Conservation (phyloP, 2,113 vertebrate genomes). For the Gulo gulo region DNA sequence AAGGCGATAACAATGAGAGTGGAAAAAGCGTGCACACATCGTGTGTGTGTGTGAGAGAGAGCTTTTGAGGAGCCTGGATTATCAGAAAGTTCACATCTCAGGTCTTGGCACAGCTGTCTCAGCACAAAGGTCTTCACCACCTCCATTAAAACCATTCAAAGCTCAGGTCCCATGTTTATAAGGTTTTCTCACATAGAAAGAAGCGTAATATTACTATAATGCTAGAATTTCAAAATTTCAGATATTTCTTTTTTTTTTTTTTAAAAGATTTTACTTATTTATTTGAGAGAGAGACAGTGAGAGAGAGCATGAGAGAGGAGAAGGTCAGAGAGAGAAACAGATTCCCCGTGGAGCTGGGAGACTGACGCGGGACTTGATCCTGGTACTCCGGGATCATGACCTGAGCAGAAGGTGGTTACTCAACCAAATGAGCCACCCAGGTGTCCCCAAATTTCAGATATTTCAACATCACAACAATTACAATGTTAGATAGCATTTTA, state of each 20-base stretch:
- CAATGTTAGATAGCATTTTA: neutral
- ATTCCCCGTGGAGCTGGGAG: no score
- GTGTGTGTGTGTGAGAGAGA: neutral
- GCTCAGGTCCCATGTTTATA: neutral
- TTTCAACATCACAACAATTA: neutral
- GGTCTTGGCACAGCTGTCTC: neutral
- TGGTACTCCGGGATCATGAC: no score
- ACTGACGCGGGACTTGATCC: no score
- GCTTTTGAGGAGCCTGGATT: neutral
- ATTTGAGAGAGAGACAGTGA: no score
- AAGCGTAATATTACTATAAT: neutral
- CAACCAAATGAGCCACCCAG: no score
- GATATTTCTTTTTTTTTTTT: neutral
- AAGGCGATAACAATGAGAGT: neutral
- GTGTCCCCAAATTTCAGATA: neutral
- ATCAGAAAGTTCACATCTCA: neutral
- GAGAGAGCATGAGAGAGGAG: no score
- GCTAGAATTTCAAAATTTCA: neutral
- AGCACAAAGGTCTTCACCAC: neutral
- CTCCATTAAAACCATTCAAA: neutral
- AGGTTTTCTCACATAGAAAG: neutral
- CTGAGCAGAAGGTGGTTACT: neutral
- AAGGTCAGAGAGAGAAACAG: no score
- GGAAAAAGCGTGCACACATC: neutral
- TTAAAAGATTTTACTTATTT: no score